Evolutionary conservation across 2,888 invertebrate genomes (phyloP).

Genomic region (Heliconius cydno): DNA sequence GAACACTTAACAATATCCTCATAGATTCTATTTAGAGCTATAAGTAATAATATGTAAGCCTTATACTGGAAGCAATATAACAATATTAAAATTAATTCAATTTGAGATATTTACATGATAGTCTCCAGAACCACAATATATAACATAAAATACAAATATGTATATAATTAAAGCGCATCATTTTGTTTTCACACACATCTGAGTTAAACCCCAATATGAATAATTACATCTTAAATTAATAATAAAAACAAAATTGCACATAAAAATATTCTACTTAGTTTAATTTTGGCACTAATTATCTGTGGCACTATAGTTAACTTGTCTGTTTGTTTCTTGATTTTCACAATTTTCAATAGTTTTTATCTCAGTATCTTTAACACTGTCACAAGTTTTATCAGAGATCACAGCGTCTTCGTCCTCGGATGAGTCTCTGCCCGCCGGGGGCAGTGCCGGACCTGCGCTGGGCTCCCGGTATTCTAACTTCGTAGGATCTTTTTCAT

Average conservation of each 20-base stretch:
- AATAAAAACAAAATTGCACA: slow-evolving; percentile 82
- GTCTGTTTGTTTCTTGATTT: slow-evolving; percentile 72
- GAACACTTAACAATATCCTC: slow-evolving; percentile 59
- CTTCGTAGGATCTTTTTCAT: slow-evolving; percentile 91
- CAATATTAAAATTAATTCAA: slow-evolving; percentile 72
- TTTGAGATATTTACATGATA: slow-evolving; percentile 77
- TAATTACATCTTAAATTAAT: slow-evolving; percentile 75
- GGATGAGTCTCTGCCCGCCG: slow-evolving; percentile 78
- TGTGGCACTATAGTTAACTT: slow-evolving; percentile 83
- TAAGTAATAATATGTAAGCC: slow-evolving; percentile 74
- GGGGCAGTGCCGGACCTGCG: slow-evolving; percentile 59
- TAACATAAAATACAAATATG: slow-evolving; percentile 61
- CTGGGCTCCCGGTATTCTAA: slow-evolving; percentile 85
- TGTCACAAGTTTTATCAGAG: slow-evolving; percentile 68
- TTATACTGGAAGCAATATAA: slow-evolving; percentile 79
- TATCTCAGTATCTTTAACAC: slow-evolving; percentile 78
- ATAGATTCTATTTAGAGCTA: slow-evolving; percentile 62
- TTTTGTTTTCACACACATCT: slow-evolving; percentile 76
- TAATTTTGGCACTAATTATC: slow-evolving; percentile 87
- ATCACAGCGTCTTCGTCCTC: slow-evolving; percentile 79
- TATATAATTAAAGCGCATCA: slow-evolving; percentile 79
- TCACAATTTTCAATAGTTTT: slow-evolving; percentile 75
- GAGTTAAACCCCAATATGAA: slow-evolving; percentile 74
- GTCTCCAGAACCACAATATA: slow-evolving; percentile 66
- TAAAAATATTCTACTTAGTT: slow-evolving; percentile 79